A percentile compares a stretch with the other conserved stretches of the same genome.
Evolutionary conservation across 23 tunicate genomes (phyloP).

Genomic region (Diplosoma virens): DNA sequence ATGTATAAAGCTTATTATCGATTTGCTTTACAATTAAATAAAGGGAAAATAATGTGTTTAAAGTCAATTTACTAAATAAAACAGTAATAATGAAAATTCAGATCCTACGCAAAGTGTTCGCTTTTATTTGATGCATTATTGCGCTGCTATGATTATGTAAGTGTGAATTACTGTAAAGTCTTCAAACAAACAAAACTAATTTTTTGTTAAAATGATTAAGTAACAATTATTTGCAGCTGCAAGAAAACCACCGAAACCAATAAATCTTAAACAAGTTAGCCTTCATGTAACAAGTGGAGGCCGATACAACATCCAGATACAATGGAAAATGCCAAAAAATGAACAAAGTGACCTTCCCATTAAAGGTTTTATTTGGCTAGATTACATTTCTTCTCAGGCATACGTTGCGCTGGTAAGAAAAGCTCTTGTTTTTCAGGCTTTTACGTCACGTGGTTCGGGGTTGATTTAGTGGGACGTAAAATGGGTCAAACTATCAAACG

Average conservation of each 20-base stretch:
- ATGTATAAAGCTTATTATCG: too few species aligned
- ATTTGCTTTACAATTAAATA: too few species aligned
- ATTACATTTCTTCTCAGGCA: too few species aligned
- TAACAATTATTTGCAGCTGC: slow-evolving; percentile 70
- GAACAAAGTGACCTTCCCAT: slow-evolving; percentile 59
- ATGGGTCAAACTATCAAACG: slow-evolving; percentile 23
- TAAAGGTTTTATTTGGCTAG: slow-evolving; percentile 43
- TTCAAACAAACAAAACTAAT: too few species aligned
- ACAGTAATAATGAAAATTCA: too few species aligned
- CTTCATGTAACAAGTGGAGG: slow-evolving; percentile 40
- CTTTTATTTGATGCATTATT: too few species aligned
- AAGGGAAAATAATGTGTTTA: too few species aligned
- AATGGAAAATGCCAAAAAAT: slow-evolving; percentile 55
- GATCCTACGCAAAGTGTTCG: too few species aligned
- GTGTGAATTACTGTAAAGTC: too few species aligned
- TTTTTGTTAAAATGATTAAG: too few species aligned
- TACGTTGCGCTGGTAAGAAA: background rate
- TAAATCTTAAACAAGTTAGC: slow-evolving; percentile 34
- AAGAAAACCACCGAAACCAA: slow-evolving; percentile 52
- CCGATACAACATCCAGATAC: slow-evolving; percentile 42
- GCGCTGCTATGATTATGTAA: too few species aligned
- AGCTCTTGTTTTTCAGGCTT: slow-evolving; percentile 27
- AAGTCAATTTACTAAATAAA: too few species aligned
- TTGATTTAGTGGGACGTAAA: slow-evolving; percentile 12
- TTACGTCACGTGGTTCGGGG: slow-evolving; percentile 29